Conservation (phyloP, 2,113 vertebrate species). For the Glaucidium brasilianum region DNA sequence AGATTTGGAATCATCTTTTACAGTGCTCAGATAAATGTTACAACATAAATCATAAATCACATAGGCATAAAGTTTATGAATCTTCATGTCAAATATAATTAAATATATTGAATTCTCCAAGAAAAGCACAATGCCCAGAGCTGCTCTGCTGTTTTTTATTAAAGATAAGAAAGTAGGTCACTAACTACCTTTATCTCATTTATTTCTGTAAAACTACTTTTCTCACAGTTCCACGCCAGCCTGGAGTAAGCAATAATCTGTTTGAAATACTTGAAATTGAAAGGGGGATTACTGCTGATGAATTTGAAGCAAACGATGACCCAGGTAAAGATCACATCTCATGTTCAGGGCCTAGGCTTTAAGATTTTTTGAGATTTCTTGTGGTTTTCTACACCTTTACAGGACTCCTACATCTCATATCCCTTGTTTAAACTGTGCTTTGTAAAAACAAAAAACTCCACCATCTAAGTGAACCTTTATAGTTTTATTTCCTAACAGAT, state of each 20-base stretch:
- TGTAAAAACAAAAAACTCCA: background rate
- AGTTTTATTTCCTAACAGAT: background rate
- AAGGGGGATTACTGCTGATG: constrained; percentile 88
- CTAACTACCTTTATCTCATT: background rate
- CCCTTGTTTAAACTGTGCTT: background rate
- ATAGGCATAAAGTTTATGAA: background rate
- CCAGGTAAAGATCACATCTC: constrained; percentile 76
- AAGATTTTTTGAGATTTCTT: background rate
- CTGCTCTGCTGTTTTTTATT: background rate
- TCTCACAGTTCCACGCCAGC: constrained; percentile 87
- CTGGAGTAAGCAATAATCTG: constrained; percentile 82
- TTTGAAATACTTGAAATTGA: constrained; percentile 91
- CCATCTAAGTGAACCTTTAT: background rate
- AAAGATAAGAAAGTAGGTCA: background rate
- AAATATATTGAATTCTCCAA: background rate
- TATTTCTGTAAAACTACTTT: background rate
- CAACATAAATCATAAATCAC: background rate
- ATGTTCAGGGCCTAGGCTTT: background rate
- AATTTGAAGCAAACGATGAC: constrained; percentile 86
- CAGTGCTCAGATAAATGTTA: background rate
- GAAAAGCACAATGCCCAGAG: background rate
- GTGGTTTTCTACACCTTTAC: background rate
- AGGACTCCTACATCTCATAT: background rate
- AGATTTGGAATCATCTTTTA: background rate
- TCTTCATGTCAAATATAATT: background rate